A percentile compares a stretch with the other conserved stretches of the same genome.
phyloP scores from a whole-genome alignment of 2,888 invertebrate genomes.

The Drosophila peninsularis region DNA sequence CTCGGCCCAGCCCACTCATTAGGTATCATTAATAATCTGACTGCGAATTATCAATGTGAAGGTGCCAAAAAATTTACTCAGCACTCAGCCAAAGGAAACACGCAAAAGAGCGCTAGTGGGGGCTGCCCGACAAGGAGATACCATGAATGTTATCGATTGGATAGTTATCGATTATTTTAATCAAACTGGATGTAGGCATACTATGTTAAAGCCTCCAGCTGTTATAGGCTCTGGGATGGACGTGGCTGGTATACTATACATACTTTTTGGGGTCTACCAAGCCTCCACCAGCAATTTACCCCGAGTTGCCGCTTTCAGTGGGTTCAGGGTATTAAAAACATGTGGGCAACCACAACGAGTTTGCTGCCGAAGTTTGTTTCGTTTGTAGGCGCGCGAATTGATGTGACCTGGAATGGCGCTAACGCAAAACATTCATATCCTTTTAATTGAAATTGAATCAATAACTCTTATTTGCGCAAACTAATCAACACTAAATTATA shows the following conservation, averaged over 20 bases:
- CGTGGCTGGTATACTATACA: too few relatives aligned
- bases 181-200: too few relatives aligned
- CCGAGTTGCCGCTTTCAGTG: neutral
- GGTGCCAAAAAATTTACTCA: slow-evolving; percentile 48
- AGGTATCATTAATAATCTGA: slow-evolving; percentile 71
- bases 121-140: neutral
- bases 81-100: slow-evolving; percentile 1
- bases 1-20: slow-evolving; percentile 72
- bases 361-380: slow-evolving; percentile 26
- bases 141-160: too few relatives aligned
- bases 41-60: slow-evolving; percentile 58
- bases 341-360: slow-evolving; percentile 29
- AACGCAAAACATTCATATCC: slow-evolving; percentile 73
- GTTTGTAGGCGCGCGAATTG: slow-evolving; percentile 26
- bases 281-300: too few relatives aligned
- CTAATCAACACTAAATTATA: slow-evolving; percentile 80
- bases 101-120: neutral
- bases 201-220: too few relatives aligned
- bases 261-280: too few relatives aligned
- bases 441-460: slow-evolving; percentile 80
- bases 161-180: too few relatives aligned
- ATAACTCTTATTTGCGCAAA: slow-evolving; percentile 79
- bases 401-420: slow-evolving; percentile 51
- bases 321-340: neutral
- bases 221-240: too few relatives aligned